Conservation (phyloP, 1,140 invertebrate species). For the Bombus turneri region DNA sequence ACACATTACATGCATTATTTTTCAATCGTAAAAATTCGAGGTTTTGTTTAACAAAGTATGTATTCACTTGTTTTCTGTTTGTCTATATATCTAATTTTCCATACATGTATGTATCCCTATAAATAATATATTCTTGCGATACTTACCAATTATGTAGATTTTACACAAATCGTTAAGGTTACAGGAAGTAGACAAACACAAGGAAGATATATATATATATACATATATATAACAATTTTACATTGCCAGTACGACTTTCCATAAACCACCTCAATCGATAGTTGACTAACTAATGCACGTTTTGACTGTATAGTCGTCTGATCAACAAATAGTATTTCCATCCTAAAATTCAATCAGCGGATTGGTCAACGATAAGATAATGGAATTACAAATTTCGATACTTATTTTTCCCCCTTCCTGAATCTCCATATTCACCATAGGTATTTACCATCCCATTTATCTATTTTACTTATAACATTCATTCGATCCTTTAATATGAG, state of each 20-base stretch:
- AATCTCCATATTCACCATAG: neutral
- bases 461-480: neutral
- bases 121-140: neutral
- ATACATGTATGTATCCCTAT: neutral
- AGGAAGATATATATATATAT: neutral
- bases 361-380: conserved; percentile 56
- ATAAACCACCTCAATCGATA: conserved; percentile 38
- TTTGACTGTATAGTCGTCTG: conserved; percentile 33
- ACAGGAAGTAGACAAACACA: neutral
- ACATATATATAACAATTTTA: neutral
- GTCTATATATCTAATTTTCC: neutral
- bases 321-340: neutral
- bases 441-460: neutral
- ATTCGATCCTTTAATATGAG: neutral
- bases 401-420: neutral
- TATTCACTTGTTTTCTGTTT: neutral
- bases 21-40: neutral
- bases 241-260: conserved; percentile 30
- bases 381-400: conserved; percentile 34
- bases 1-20: neutral
- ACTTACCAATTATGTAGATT: neutral
- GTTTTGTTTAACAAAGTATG: neutral
- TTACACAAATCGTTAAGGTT: neutral
- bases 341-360: conserved; percentile 7
- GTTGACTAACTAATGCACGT: neutral